Base-by-base conservation (phyloP, 2,888 invertebrate species). In the Blastobasis adustella region DNA sequence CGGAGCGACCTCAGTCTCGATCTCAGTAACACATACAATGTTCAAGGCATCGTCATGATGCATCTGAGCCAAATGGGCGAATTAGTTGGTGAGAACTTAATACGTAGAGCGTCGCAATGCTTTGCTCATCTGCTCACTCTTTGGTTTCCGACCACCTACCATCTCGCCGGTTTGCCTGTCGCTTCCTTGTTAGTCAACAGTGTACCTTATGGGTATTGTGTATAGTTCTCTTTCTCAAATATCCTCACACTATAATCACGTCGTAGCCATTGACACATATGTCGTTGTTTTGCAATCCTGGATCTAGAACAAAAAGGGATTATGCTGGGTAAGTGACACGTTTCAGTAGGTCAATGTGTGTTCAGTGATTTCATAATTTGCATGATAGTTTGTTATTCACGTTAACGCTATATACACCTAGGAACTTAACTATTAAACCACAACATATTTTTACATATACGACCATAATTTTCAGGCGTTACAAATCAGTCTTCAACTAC, bases 121-220 rank as follows among this genome's bases (percentile, higher is more conserved):
- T 23, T 23, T 23, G 23, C 23, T 23, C 23, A 23, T 23, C 60
- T 63, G 65, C 68, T 73, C 79, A 76, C 76, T 71, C 62, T 67
- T 66, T 69, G 71, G 73, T 77, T 83, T 85, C 86, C 87, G 84
- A 73, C 86, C 87, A 87, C 86, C 87, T 87, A 79, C 63, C 86
- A 85, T 85, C 83, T 65, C 60, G 61, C 62, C 61, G 49, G 47
- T 53, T 53, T 58, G 66, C 66, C 65, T 66, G 57, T 55, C 52
- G 64, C 62, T 65, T 62, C 10, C 8, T 45, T 38, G 10, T 8
- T 9, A n/a, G 10, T 23, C 23, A 23, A 23, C 1, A 23, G 23
- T 23, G 23, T 23, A 23, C 1, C 23, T 23, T 23, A 23, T 23
- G 1, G 23, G 2, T 23, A 23, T n/a, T 23, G 23, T 23, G 23